Base-by-base conservation (phyloP, 2,113 vertebrate species). In the Pimephales promelas region DNA sequence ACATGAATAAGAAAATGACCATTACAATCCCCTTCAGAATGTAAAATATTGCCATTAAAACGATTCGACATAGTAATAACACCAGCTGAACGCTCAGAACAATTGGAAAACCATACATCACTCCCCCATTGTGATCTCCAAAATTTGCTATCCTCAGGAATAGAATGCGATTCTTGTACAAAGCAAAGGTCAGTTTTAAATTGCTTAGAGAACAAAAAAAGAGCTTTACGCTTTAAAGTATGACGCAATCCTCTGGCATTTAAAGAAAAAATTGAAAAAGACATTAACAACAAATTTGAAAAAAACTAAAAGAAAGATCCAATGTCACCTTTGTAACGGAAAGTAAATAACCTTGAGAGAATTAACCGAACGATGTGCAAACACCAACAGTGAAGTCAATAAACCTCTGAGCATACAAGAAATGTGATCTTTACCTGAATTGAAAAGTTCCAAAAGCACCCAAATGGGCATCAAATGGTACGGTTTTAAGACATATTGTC, bases 221-320 rank as follows among this genome's bases (percentile, higher is more conserved):
- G n/a, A n/a, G n/a, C n/a, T n/a, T n/a, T n/a, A n/a, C n/a, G n/a
- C n/a, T n/a, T n/a, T n/a, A n/a, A n/a, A n/a, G n/a, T n/a, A n/a
- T n/a, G n/a, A n/a, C n/a, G n/a, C n/a, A n/a, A n/a, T n/a, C 54
- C 45, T 47, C 54, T 57, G 54, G 22, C 54, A 3, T n/a, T 57
- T 57, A 57, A n/a, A n/a, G 22, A 57, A 1, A 57, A 10, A 10
- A n/a, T 3, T 0, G 20, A n/a, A 3, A n/a, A 3, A n/a, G 20
- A 56, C 52, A 56, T 56, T 8, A 8, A 56, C 22, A 8, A 56
- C 34, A 36, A 36, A 56, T 1, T 56, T n/a, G 20, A n/a, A 10
- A 10, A 57, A n/a, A 0, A 3, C 1, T 0, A n/a, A 10, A 57
- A n/a, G 10, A 57, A 1, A 9, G n/a, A 22, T 1, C 54, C 9